These are phyloP conservation scores for Omphaloscelis lunosa DNA, from an alignment of 2,888 invertebrate species.

Conservation along the genomic window DNA sequence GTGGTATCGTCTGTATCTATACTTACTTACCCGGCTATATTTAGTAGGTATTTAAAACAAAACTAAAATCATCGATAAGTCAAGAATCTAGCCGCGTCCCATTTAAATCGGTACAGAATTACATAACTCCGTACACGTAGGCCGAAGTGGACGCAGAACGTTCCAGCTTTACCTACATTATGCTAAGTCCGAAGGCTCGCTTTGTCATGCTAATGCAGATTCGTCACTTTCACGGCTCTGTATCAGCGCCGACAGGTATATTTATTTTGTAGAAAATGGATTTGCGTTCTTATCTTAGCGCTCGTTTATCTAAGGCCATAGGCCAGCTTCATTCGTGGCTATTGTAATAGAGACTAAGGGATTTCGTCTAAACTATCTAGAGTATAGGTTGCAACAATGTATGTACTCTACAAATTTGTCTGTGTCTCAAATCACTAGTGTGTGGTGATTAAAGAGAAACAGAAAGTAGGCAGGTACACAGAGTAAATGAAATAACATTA, in stretches of 20 bases:
- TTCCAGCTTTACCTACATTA: slow-evolving; percentile 48
- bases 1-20: background rate
- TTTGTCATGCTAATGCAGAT: slow-evolving; percentile 60
- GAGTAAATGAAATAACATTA: background rate
- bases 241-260: slow-evolving; percentile 45
- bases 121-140: slow-evolving; percentile 11
- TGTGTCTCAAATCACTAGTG: background rate
- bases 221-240: slow-evolving; percentile 43
- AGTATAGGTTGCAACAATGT: background rate
- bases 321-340: background rate
- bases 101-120: slow-evolving; percentile 11
- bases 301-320: slow-evolving; percentile 19
- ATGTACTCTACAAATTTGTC: background rate
- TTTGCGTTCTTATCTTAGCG: slow-evolving; percentile 29
- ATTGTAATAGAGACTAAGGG: background rate
- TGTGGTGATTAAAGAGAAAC: background rate
- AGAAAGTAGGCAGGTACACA: background rate
- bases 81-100: background rate
- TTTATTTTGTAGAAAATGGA: slow-evolving; percentile 60
- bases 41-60: background rate
- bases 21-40: too few relatives aligned
- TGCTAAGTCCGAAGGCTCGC: slow-evolving; percentile 43
- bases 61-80: background rate
- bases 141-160: slow-evolving; percentile 1
- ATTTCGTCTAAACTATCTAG: too few relatives aligned